phyloP scores from a whole-genome alignment of 2,797 vertebrate species.

The Coracias cyanogaster region DNA sequence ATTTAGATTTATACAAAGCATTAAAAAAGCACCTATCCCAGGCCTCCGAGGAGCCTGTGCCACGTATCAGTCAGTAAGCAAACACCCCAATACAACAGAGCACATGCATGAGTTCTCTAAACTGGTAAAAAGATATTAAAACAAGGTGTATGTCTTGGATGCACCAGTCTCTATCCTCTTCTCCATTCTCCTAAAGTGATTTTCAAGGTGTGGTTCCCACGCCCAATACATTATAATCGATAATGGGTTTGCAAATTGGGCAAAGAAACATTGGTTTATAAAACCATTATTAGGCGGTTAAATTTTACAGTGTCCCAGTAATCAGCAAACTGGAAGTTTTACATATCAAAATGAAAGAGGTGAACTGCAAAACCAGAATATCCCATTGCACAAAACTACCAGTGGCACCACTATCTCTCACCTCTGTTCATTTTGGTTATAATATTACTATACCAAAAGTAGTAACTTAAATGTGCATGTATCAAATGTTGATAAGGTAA shows the following conservation, averaged over 20 bases:
- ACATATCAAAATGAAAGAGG: background rate
- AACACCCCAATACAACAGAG: background rate
- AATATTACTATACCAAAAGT: background rate
- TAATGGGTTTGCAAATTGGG: background rate
- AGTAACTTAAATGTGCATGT: background rate
- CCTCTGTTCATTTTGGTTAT: background rate
- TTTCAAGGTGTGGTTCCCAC: background rate
- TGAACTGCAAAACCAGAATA: background rate
- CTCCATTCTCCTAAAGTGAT: background rate
- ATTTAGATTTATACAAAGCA: background rate
- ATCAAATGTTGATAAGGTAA: background rate
- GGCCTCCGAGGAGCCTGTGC: background rate
- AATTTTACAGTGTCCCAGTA: background rate
- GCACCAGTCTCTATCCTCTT: background rate
- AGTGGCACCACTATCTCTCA: background rate
- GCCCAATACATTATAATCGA: background rate
- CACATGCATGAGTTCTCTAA: background rate
- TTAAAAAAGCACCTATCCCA: background rate
- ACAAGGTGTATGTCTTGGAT: background rate
- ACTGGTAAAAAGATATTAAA: background rate
- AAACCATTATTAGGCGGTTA: background rate
- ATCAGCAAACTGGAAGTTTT: background rate
- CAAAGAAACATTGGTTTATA: background rate
- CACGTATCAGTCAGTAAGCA: background rate
- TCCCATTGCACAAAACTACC: background rate